A percentile compares a stretch with the other conserved stretches of the same genome.
Conservation (phyloP, 1,140 invertebrate species). For the Drosophila lini region DNA sequence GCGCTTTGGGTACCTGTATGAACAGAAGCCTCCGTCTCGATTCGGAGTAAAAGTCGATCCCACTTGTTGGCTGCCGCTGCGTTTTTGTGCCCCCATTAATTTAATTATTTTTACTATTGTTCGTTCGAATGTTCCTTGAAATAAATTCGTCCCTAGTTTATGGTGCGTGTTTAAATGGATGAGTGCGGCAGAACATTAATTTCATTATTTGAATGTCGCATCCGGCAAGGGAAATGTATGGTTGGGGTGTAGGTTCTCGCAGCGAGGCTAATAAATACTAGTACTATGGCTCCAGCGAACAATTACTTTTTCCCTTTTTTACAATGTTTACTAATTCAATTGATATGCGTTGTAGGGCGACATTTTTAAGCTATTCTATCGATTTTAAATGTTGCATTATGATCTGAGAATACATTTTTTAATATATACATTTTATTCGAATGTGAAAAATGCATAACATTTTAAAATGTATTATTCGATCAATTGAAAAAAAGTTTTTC, state of each 20-base stretch:
- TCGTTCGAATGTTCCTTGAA: constrained; percentile 64
- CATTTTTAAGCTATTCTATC: not conserved
- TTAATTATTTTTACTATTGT: constrained; percentile 79
- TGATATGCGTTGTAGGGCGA: not conserved
- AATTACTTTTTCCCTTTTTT: constrained; percentile 18
- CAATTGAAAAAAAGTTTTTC: no score
- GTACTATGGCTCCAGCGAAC: constrained; percentile 3
- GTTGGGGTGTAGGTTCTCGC: constrained; percentile 8
- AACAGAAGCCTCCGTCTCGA: constrained; percentile 10
- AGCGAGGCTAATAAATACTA: constrained; percentile 40
- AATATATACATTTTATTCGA: no score
- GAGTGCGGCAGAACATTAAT: constrained; percentile 80
- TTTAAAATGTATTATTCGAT: no score
- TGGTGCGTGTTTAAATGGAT: constrained; percentile 81
- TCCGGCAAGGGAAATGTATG: not conserved
- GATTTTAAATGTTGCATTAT: no score
- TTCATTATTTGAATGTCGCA: constrained; percentile 76
- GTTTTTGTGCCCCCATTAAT: constrained; percentile 64
- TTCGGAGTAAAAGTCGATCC: constrained; percentile 32
- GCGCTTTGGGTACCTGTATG: constrained; percentile 30
- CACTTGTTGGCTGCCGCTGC: constrained; percentile 31
- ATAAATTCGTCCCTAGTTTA: constrained; percentile 79
- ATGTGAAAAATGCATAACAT: no score
- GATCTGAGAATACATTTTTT: no score
- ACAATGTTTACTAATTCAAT: constrained; percentile 15